A percentile compares a stretch with the other conserved stretches of the same genome.
These are phyloP conservation scores for Electrophaes corylata DNA, from an alignment of 2,888 invertebrate species.

Conservation along the genomic window DNA sequence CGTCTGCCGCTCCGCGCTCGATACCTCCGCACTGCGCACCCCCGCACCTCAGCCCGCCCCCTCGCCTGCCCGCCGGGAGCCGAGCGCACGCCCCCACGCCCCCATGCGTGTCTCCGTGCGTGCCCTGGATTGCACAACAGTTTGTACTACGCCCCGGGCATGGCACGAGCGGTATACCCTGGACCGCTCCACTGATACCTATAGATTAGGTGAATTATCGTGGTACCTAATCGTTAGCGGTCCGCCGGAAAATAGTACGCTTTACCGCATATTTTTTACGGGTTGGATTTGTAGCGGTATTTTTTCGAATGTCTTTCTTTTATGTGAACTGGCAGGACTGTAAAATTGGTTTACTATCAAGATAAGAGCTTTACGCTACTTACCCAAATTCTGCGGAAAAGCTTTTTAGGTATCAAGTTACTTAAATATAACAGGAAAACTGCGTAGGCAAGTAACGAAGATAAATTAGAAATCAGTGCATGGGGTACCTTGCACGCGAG, in stretches of 20 bases:
- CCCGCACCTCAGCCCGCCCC: conserved; percentile 46
- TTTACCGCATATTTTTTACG: conserved; percentile 23
- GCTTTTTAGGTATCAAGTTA: not conserved
- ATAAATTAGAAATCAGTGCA: conserved; percentile 25
- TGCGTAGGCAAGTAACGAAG: conserved; percentile 12
- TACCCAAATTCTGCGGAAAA: not conserved
- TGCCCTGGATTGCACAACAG: conserved; percentile 22
- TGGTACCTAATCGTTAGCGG: conserved; percentile 34
- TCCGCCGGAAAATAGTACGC: conserved; percentile 29
- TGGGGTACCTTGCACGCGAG: conserved; percentile 17
- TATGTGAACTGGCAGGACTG: not conserved
- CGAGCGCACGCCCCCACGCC: conserved; percentile 42
- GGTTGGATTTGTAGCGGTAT: conserved; percentile 14
- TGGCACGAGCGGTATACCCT: conserved; percentile 1
- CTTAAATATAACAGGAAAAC: conserved; percentile 1
- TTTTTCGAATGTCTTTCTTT: conserved; percentile 15
- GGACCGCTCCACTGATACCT: conserved; percentile 29
- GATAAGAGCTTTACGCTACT: not conserved
- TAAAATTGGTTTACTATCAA: not conserved
- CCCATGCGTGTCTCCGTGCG: conserved; percentile 48
- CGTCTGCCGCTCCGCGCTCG: conserved; percentile 53
- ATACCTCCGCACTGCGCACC: conserved; percentile 74
- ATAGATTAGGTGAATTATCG: conserved; percentile 41
- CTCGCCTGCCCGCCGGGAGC: conserved; percentile 61
- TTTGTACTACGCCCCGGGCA: conserved; percentile 21